These are phyloP conservation scores for Poecilia picta DNA, from an alignment of 2,797 vertebrate species.

Conservation along the genomic window DNA sequence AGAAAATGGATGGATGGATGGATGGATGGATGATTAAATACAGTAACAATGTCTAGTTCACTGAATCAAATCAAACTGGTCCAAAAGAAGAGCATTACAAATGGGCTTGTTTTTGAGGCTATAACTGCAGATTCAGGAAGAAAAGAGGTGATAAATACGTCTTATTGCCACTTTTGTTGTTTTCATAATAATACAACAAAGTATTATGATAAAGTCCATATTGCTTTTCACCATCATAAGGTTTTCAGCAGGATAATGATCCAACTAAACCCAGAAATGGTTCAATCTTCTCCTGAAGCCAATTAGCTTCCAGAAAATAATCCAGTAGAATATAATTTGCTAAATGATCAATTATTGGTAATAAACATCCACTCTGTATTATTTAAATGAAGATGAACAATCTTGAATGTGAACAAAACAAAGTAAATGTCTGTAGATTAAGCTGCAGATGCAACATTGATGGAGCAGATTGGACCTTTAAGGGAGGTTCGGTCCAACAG, in stretches of 20 bases:
- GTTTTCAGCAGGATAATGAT: background rate
- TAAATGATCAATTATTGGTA: background rate
- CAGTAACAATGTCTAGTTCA: too few species aligned
- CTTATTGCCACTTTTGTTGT: too few species aligned
- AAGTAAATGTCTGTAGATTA: background rate
- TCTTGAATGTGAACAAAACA: background rate
- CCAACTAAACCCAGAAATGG: background rate
- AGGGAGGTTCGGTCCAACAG: background rate
- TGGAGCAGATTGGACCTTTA: background rate
- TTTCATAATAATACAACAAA: too few species aligned
- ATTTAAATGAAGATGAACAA: background rate
- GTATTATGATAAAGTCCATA: too few species aligned
- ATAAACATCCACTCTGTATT: background rate
- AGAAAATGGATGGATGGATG: too few species aligned
- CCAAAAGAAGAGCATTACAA: too few species aligned
- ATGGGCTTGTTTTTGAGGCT: too few species aligned
- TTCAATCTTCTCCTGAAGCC: background rate
- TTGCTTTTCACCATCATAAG: too few species aligned
- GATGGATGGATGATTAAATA: too few species aligned
- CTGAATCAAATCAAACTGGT: too few species aligned
- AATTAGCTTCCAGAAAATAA: background rate
- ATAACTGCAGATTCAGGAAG: too few species aligned
- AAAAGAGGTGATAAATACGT: too few species aligned
- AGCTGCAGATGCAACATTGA: background rate
- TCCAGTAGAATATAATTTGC: background rate